Evolutionary conservation across 1,140 invertebrate species (phyloP).

Genomic region (Dreissena polymorpha): DNA sequence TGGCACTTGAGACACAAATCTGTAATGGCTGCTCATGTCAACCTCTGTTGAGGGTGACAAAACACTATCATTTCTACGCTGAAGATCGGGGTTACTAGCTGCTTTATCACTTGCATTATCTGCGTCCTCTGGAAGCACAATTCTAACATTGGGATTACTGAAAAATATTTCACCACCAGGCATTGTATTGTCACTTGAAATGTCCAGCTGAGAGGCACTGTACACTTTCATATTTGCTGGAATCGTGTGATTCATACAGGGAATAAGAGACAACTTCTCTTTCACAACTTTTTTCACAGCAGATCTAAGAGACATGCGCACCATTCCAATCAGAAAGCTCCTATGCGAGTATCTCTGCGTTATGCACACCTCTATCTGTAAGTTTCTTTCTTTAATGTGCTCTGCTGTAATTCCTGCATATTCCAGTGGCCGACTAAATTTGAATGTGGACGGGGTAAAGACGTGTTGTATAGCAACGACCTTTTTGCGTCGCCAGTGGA

Average conservation of each 20-base stretch:
- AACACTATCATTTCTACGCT: slow-evolving; percentile 22
- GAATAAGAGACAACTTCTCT: slow-evolving; percentile 72
- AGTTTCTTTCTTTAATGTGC: slow-evolving; percentile 63
- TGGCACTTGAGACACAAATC: slow-evolving; percentile 34
- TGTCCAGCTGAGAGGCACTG: slow-evolving; percentile 66
- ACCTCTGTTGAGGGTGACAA: slow-evolving; percentile 41
- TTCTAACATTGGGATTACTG: slow-evolving; percentile 64
- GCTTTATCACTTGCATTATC: slow-evolving; percentile 56
- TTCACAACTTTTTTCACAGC: slow-evolving; percentile 73
- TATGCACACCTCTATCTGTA: slow-evolving; percentile 74
- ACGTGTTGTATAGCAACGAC: slow-evolving; percentile 65
- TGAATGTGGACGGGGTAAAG: slow-evolving; percentile 75
- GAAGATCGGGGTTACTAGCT: slow-evolving; percentile 63
- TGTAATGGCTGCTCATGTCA: slow-evolving; percentile 29
- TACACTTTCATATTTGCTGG: slow-evolving; percentile 76
- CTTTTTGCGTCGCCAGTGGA: slow-evolving; percentile 41
- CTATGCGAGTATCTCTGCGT: slow-evolving; percentile 72
- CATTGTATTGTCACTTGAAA: slow-evolving; percentile 51
- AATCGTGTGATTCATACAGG: slow-evolving; percentile 74
- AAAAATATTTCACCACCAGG: slow-evolving; percentile 57
- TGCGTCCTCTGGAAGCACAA: slow-evolving; percentile 54
- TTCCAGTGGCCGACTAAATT: slow-evolving; percentile 71
- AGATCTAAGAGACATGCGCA: slow-evolving; percentile 68
- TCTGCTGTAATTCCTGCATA: slow-evolving; percentile 68
- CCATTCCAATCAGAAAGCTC: slow-evolving; percentile 72